Percentiles rank a stretch among this genome's conserved stretches.
Evolutionary conservation across 2,888 invertebrate genomes (phyloP).

Genomic region (Malthinus flaveolus): DNA sequence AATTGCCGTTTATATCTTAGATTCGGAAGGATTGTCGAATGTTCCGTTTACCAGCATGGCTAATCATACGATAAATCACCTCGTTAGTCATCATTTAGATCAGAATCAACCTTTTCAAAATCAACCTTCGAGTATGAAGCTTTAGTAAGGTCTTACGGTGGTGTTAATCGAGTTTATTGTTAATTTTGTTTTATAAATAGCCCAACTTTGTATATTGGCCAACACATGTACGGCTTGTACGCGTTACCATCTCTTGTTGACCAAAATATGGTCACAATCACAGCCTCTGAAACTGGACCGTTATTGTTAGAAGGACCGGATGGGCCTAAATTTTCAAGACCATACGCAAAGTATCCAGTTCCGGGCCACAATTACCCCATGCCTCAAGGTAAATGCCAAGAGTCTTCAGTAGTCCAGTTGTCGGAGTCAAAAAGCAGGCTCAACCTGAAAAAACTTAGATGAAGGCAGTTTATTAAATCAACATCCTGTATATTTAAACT

Average conservation of each 20-base stretch:
- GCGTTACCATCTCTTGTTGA: slow-evolving; percentile 92
- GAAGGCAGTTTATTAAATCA: no score
- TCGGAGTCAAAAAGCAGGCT: no score
- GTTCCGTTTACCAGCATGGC: slow-evolving; percentile 90
- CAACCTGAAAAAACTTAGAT: no score
- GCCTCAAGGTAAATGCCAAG: slow-evolving; percentile 39
- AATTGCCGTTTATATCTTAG: slow-evolving; percentile 82
- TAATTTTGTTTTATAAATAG: slow-evolving; percentile 54
- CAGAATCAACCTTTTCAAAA: slow-evolving; percentile 49
- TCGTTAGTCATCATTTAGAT: slow-evolving; percentile 47
- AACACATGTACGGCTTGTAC: slow-evolving; percentile 83
- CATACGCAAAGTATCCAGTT: slow-evolving; percentile 31
- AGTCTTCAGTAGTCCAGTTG: no score
- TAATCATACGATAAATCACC: slow-evolving; percentile 77
- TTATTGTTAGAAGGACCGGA: slow-evolving; percentile 76
- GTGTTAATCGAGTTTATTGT: background rate
- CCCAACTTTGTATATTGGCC: slow-evolving; percentile 91
- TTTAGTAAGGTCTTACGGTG: slow-evolving; percentile 54
- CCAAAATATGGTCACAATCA: slow-evolving; percentile 83
- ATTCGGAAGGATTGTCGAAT: slow-evolving; percentile 75
- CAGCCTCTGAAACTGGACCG: slow-evolving; percentile 69
- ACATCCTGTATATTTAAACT: no score
- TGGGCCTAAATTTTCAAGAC: slow-evolving; percentile 42
- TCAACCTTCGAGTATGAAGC: slow-evolving; percentile 56
- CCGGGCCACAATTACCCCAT: slow-evolving; percentile 48